Evolutionary conservation across 2,888 invertebrate species (phyloP), one percentile per base, ranked within the genome.

Genomic region (Linnaemya vulpina): DNA sequence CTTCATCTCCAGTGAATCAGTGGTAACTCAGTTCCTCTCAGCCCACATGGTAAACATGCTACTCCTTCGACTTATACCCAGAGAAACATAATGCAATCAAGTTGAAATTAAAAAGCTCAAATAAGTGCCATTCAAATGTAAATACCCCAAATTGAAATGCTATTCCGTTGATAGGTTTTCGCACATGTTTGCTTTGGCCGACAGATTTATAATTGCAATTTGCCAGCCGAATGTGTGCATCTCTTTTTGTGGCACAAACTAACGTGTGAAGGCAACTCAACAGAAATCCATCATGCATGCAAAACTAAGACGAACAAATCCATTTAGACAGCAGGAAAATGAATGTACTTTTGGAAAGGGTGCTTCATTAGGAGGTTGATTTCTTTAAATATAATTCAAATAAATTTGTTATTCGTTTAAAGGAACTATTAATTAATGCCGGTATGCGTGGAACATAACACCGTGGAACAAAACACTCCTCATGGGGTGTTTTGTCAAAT

Each of bases 231-330:
- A 70, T 38, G n/a, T 67, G 20, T 46, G 20, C 40, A 62, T 55
- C 49, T 55, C 49, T 22, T 20, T 70, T 71, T 63, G n/a, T 67
- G 20, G 35, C 65, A 51, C 20, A 13, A 40, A 71, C 62, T 77
- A 79, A 84, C 67, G 84, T 80, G 84, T 60, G 84, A 84, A 80
- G 43, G 63, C 70, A 76, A 84, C 79, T 84, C 84, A 80, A 60
- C 84, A 76, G 71, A 84, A 76, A 80, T 84, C 55, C 75, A 84
- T 80, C 75, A 76, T 51, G 63, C 79, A 80, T 71, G 40, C 43
- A 40, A 70, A 51, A 15, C 11, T n/a, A 83, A 40, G 49, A 76
- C 11, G 58, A 58, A 51, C 30, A 70, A 65, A 79, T 70, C 62
- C 46, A 58, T 60, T 15, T n/a, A 74, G 70, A 70, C 53, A 63